Evolutionary conservation across 2,888 invertebrate species (phyloP), one percentile per base, ranked within the genome.

Genomic region (Escarpia spicata): DNA sequence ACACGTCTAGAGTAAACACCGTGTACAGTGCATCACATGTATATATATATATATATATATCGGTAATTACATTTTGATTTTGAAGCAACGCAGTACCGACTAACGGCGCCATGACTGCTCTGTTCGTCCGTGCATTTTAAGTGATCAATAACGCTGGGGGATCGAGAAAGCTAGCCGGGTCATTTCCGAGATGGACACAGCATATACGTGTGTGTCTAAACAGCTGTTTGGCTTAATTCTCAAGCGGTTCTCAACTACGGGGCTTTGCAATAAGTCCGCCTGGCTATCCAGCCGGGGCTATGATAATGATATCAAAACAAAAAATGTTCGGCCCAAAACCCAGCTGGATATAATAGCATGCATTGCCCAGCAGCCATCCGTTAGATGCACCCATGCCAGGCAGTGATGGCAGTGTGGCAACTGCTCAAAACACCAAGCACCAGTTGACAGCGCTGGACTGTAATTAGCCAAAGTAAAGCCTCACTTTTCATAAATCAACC

Each of bases 401-500:
- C 75, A 75, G 75, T 75, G 75, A 75, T n/a, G 19, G 26, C 75
- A 75, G 75, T 26, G 15, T 26, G 19, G 75, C 19, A 75, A 75
- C 75, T 26, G 75, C 75, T 75, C 6, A 3, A 75, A 75, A 75
- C 19, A 26, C 75, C 75, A 75, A 75, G 75, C 75, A 75, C 75
- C 75, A 75, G 75, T 75, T 75, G 75, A 75, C 75, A 75, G 75
- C 19, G 26, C 75, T 75, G 75, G 75, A 75, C 75, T 75, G n/a
- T 75, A 75, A 75, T 75, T 75, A 75, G 75, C 75, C 75, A 75
- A 75, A 75, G 75, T 75, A 75, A 75, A 75, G 75, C 75, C 75
- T 75, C 75, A 75, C 75, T 75, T 75, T 75, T 75, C 75, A 75
- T 75, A 75, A 75, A 75, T 75, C 75, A 75, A 75, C 75, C 75